These are phyloP conservation scores for Nannobrachium achirus DNA, from an alignment of 2,113 vertebrate species.

Conservation along the genomic window DNA sequence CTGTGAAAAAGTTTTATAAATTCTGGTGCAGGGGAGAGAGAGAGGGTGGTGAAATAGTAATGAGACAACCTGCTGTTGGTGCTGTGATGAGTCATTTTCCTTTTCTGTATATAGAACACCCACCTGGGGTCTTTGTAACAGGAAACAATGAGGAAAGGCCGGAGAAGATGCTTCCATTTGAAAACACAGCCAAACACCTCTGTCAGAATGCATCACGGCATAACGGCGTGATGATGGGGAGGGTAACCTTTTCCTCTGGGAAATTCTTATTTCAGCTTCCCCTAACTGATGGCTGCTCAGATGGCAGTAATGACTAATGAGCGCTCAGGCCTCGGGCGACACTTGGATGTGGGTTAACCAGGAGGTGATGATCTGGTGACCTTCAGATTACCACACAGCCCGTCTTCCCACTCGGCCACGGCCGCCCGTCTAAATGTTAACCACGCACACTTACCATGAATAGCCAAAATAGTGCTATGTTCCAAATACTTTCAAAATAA, in stretches of 20 bases:
- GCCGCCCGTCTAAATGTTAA: too few relatives aligned
- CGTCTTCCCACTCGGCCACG: too few relatives aligned
- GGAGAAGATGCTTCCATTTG: neutral
- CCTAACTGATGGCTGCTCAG: neutral
- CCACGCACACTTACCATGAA: too few relatives aligned
- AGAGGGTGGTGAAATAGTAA: conserved; percentile 14
- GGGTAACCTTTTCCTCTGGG: too few relatives aligned
- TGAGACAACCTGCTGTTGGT: conserved; percentile 12
- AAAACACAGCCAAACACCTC: conserved; percentile 26
- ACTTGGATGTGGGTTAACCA: neutral
- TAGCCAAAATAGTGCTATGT: too few relatives aligned
- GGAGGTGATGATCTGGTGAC: neutral
- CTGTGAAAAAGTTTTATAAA: neutral
- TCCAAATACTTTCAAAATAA: too few relatives aligned
- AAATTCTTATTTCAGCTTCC: too few relatives aligned
- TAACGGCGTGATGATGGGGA: neutral
- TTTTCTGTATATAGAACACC: conserved; percentile 39
- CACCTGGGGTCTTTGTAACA: conserved; percentile 26
- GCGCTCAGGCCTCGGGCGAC: neutral
- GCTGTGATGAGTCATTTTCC: conserved; percentile 50
- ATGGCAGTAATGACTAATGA: neutral
- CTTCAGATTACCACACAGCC: too few relatives aligned
- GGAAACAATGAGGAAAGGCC: conserved; percentile 39
- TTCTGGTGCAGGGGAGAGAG: conserved; percentile 4
- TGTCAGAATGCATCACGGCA: neutral